Base-by-base conservation (phyloP, 2,888 invertebrate genomes). In the Pherbina coryleti region DNA sequence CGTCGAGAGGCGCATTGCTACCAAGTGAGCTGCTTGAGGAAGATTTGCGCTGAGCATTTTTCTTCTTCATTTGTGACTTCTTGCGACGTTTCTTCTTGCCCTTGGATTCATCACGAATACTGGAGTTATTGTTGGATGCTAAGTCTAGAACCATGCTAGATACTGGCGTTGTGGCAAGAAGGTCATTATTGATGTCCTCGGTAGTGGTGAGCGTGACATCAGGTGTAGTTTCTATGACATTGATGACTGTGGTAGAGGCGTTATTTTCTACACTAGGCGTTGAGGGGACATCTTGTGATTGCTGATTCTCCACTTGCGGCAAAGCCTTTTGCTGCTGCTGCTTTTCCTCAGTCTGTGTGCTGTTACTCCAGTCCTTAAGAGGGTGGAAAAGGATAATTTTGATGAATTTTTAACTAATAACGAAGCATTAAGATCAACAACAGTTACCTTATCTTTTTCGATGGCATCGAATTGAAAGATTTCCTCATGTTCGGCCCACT, bases 51-150 rank as follows among this genome's bases (percentile, higher is more conserved):
- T 94, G 93, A 0, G 92, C 91, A 84, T 94, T 94, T 87, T 95
- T 96, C 90, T 95, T 95, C 90, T 95, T 95, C 89, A 95, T 93
- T 82, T 93, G 92, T 51, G 93, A 93, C 91, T 94, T 95, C 91
- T 95, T 94, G 82, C 95, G 93, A 76, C 95, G 93, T 88, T 94
- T 95, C 88, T 95, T 94, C 86, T 95, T 96, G 87, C 95, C 95
- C 74, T 90, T 89, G 14, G 86, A 84, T 66, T 89, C 89, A 70
- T 90, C 90, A 78, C 80, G 81, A 64, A 76, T 53, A 72, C 79
- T 79, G 28, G 76, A 74, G 66, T 78, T 80, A 60, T 78, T 82
- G 75, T 57, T 71, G n/a, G 28, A 55, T n/a, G 31, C 19, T 17
- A 9, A 49, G 11, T 73, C 73, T 62, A 49, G 49, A 7, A 49